phyloP scores from a whole-genome alignment of 2,113 vertebrate genomes.

The Siniperca knerii region DNA sequence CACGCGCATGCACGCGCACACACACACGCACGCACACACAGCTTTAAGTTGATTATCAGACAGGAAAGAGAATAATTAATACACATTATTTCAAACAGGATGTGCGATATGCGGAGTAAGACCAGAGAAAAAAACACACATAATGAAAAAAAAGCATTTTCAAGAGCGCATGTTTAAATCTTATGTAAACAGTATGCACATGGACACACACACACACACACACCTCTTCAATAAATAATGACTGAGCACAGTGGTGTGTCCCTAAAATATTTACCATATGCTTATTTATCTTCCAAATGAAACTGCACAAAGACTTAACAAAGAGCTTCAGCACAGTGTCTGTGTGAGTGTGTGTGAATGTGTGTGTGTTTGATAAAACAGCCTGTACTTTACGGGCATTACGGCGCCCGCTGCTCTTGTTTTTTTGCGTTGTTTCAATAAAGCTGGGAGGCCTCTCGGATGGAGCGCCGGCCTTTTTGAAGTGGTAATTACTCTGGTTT shows the following conservation, averaged over 20 bases:
- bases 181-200: conserved; percentile 50
- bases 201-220: conserved; percentile 17
- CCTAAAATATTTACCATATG: conserved; percentile 76
- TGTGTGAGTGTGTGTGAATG: conserved; percentile 48
- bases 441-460: conserved; percentile 73
- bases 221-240: conserved; percentile 60
- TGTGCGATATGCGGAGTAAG: not conserved
- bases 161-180: conserved; percentile 40
- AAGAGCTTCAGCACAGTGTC: conserved; percentile 23
- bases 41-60: conserved; percentile 17
- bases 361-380: conserved; percentile 75
- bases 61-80: conserved; percentile 12
- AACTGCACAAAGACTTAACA: conserved; percentile 73
- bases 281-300: conserved; percentile 73
- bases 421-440: conserved; percentile 79
- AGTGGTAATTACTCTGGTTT: conserved; percentile 81
- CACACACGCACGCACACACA: not conserved
- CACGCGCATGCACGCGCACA: not conserved
- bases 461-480: conserved; percentile 73
- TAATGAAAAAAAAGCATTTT: not conserved
- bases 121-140: not conserved
- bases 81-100: not conserved
- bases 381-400: conserved; percentile 70
- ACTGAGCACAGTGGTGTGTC: conserved; percentile 62
- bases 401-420: conserved; percentile 70